Evolutionary conservation across 1,140 invertebrate genomes (phyloP).

Genomic region (Pissodes strobi): DNA sequence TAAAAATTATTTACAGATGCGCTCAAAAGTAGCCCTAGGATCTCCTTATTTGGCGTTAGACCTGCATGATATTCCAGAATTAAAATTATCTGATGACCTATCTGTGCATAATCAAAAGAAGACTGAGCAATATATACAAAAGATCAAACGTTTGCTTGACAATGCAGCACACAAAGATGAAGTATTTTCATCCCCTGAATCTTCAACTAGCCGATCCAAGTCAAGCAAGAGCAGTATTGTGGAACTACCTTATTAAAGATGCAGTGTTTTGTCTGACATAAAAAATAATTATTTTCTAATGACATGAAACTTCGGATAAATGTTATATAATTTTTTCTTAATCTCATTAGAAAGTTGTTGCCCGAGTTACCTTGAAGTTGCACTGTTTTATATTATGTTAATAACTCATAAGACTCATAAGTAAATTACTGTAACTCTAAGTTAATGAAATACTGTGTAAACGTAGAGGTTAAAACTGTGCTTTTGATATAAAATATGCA

Average conservation of each 20-base stretch:
- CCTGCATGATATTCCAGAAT: constrained; percentile 51
- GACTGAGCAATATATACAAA: constrained; percentile 40
- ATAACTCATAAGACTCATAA: too few species aligned
- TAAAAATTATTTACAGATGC: constrained; percentile 53
- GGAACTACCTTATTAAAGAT: constrained; percentile 43
- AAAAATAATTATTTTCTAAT: too few species aligned
- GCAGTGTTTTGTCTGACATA: too few species aligned
- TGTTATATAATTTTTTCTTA: too few species aligned
- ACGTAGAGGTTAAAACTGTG: too few species aligned
- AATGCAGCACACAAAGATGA: constrained; percentile 23
- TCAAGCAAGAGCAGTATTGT: constrained; percentile 49
- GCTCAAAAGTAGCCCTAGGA: constrained; percentile 51
- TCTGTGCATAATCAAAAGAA: constrained; percentile 43
- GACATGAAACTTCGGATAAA: too few species aligned
- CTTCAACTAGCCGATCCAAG: constrained; percentile 36
- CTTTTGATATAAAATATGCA: too few species aligned
- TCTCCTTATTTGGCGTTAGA: constrained; percentile 58
- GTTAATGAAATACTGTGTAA: too few species aligned
- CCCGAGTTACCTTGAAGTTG: too few species aligned
- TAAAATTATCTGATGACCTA: constrained; percentile 42
- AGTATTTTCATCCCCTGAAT: constrained; percentile 9
- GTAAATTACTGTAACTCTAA: too few species aligned
- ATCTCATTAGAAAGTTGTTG: too few species aligned
- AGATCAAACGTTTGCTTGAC: constrained; percentile 43
- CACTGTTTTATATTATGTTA: too few species aligned